Evolutionary conservation across 1,140 invertebrate genomes (phyloP), one percentile per base, ranked within the genome.

Genomic region (Hyposmocoma kahamanoa): DNA sequence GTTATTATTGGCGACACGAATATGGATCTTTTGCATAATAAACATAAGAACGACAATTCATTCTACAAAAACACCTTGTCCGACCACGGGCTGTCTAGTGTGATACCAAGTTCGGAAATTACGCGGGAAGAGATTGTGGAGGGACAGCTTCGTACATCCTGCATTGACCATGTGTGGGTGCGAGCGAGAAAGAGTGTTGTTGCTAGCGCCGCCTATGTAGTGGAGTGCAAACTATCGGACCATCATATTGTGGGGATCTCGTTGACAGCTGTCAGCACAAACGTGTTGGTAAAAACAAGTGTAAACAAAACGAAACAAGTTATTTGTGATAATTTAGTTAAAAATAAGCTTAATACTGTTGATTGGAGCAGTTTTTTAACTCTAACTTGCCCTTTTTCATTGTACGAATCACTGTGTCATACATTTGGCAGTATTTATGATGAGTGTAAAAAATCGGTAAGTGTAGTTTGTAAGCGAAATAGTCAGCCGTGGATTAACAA

Each of bases 401-500:
- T 41, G 18, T 41, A 41, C 15, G 8, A 41, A 41, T 20, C 18
- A 22, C 13, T 41, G 19, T 41, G 19, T 20, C 3, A 10, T 13
- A 10, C 18, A 21, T 41, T 41, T 41, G 15, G 5, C 38, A 41
- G 20, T 15, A 41, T 41, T 11, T 41, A 41, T 41, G 20, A 41
- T 41, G 20, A 41, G 9, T 41, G 18, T 41, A 41, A 41, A 41
- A 20, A 21, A 41, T 41, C 38, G 9, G 9, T 21, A 21, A 21
- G 9, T 21, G 13, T 19, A 21, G 11, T 21, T 17, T 10, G 32
- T 17, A 50, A 42, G 20, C 20, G 26, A 42, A 11, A 18, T 5
- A 20, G n/a, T 15, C 21, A 48, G 28, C 22, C 36, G 2, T 48
- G 47, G 47, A 22, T 48, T 19, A 24, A 13, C 28, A 24, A 24